Base-by-base conservation (phyloP, 2,113 vertebrate species). In the Ploceus nigricollis region DNA sequence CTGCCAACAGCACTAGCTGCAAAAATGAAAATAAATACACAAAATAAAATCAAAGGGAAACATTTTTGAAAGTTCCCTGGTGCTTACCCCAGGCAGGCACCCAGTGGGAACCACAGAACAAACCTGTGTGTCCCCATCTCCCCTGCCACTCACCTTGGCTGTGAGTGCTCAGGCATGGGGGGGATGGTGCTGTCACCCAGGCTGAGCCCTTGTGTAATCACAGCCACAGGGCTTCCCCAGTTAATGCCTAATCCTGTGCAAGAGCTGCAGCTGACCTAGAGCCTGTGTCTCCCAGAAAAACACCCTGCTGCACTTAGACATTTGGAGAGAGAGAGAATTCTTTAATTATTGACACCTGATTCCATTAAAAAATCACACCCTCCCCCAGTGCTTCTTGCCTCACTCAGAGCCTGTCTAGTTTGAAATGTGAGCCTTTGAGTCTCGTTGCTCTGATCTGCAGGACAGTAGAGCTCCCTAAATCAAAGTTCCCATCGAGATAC, bases 211-310 rank as follows among this genome's bases (percentile, higher is more conserved):
- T 73, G 83, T 63, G 50, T 84, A 94, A 94, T 35, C 89, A 78
- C 56, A 63, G 81, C 94, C 91, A 87, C 83, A 60, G 57, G 95
- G 83, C 69, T 94, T 87, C 65, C 87, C 70, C 57, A 6, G 95
- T 96, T 97, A 97, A 94, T 97, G 57, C 91, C 93, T 97, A 96
- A 96, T 96, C 94, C 91, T 28, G 48, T n/a, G 81, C 91, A 91
- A 45, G 4, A 71, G 94, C 69, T 82, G 51, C 15, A 3, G 40
- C 91, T 0, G 13, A 94, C 91, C 60, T 35, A 64, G 11, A 85
- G 77, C 45, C 6, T 11, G 22, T 20, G 56, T 78, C 83, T 63
- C 51, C 68, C 57, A 48, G 47, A 76, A 94, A 93, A 96, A 76
- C 57, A 92, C 25, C 23, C 44, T 3, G 3, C 69, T 85, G 53